Evolutionary conservation across 2,113 vertebrate species (phyloP).

Genomic region (Sturnus vulgaris): DNA sequence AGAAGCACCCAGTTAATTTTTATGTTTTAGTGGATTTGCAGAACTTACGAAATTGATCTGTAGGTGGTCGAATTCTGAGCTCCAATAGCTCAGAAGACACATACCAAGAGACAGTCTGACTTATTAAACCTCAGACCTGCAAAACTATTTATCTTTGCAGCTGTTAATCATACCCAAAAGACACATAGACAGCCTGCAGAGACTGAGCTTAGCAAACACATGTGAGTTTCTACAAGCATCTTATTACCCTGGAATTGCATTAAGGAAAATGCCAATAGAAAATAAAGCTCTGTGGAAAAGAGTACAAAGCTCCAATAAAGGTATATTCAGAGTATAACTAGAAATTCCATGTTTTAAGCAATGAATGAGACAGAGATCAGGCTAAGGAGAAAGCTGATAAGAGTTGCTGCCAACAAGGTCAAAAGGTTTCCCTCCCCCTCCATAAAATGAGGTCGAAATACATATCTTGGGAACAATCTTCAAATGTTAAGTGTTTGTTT

Average conservation of each 20-base stretch:
- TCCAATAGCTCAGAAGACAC: background rate
- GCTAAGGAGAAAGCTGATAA: background rate
- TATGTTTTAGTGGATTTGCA: background rate
- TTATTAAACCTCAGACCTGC: background rate
- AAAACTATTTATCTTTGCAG: constrained; percentile 23
- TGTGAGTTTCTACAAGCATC: background rate
- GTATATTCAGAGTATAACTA: background rate
- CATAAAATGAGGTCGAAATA: background rate
- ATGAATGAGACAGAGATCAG: background rate
- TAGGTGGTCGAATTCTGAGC: background rate
- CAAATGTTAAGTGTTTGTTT: background rate
- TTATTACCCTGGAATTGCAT: background rate
- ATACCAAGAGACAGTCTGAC: background rate
- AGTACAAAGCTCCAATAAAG: background rate
- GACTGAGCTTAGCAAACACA: background rate
- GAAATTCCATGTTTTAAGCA: background rate
- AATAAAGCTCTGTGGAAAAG: background rate
- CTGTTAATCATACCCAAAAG: constrained; percentile 17
- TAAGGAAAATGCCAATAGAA: background rate
- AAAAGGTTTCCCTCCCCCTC: background rate
- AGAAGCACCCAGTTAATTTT: background rate
- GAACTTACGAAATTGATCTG: background rate
- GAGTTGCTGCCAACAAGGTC: background rate
- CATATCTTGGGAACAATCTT: background rate
- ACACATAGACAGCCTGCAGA: background rate